Percentiles rank a stretch among this genome's conserved stretches.
phyloP scores from a whole-genome alignment of 2,113 vertebrate species.

The Ancistrus triradiatus region DNA sequence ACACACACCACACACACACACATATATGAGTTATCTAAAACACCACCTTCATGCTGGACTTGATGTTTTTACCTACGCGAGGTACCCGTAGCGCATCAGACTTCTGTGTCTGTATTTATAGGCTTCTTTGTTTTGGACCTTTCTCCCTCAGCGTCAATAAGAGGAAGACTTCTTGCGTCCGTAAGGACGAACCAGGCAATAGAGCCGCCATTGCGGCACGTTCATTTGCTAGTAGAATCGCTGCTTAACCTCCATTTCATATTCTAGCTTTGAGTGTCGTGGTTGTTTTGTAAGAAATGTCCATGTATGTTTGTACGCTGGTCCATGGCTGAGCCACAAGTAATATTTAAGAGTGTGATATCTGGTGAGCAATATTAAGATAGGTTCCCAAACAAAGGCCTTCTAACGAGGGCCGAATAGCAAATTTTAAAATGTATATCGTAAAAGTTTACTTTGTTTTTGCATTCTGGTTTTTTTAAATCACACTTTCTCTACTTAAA shows the following conservation, averaged over 20 bases:
- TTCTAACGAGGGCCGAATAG: too few relatives aligned
- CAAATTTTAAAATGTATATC: too few relatives aligned
- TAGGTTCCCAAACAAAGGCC: too few relatives aligned
- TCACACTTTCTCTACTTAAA: conserved; percentile 19
- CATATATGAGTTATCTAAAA: too few relatives aligned
- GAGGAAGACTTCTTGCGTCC: conserved; percentile 4
- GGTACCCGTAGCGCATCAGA: conserved; percentile 12
- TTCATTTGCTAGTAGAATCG: conserved; percentile 17
- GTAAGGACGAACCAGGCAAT: conserved; percentile 31
- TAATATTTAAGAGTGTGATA: conserved; percentile 12
- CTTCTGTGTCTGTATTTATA: conserved; percentile 15
- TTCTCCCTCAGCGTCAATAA: not conserved
- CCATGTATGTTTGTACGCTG: conserved; percentile 11
- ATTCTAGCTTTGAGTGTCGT: conserved; percentile 27
- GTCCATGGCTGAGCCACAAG: conserved; percentile 18
- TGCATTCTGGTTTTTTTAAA: too few relatives aligned
- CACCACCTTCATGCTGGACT: conserved; percentile 8
- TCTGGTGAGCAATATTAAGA: not conserved
- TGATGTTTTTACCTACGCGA: conserved; percentile 22
- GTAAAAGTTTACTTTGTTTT: too few relatives aligned
- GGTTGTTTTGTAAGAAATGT: conserved; percentile 28
- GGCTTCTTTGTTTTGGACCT: conserved; percentile 8
- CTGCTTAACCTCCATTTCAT: conserved; percentile 36
- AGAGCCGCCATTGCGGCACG: conserved; percentile 25
- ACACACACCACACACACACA: too few relatives aligned